Conservation (phyloP, 2,113 vertebrate species). For the Nothocercus julius region DNA sequence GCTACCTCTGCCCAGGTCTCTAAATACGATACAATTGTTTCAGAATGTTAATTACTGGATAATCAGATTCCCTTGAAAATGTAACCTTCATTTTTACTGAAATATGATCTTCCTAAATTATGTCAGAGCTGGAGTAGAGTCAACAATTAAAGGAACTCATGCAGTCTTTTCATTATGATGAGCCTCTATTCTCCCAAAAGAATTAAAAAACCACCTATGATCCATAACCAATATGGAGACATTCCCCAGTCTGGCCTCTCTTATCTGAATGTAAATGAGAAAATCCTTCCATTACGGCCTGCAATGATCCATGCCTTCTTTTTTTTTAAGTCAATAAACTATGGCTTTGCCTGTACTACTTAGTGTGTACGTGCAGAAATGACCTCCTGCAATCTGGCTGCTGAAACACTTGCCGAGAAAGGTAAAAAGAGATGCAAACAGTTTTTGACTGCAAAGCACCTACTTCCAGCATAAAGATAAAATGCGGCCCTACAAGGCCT, state of each 20-base stretch:
- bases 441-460: not conserved
- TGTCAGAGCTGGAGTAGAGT: not conserved
- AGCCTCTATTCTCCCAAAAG: constrained; percentile 6
- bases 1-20: constrained; percentile 42
- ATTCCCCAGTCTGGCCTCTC: constrained; percentile 15
- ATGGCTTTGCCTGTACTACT: not conserved
- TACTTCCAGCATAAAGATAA: fast-evolving
- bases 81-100: constrained; percentile 9
- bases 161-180: not conserved
- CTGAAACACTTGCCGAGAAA: not conserved
- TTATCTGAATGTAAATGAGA: constrained; percentile 32
- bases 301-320: constrained; percentile 5
- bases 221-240: constrained; percentile 14
- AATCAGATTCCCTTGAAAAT: constrained; percentile 16
- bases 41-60: constrained; percentile 51
- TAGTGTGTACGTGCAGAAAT: not conserved
- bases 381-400: not conserved
- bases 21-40: constrained; percentile 31
- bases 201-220: constrained; percentile 2
- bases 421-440: not conserved
- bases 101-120: constrained; percentile 2
- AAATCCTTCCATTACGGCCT: constrained; percentile 26
- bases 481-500: not conserved
- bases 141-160: not conserved
- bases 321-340: constrained; percentile 39